Conservation (phyloP, 1,140 invertebrate genomes). For the Drosophila rufa region DNA sequence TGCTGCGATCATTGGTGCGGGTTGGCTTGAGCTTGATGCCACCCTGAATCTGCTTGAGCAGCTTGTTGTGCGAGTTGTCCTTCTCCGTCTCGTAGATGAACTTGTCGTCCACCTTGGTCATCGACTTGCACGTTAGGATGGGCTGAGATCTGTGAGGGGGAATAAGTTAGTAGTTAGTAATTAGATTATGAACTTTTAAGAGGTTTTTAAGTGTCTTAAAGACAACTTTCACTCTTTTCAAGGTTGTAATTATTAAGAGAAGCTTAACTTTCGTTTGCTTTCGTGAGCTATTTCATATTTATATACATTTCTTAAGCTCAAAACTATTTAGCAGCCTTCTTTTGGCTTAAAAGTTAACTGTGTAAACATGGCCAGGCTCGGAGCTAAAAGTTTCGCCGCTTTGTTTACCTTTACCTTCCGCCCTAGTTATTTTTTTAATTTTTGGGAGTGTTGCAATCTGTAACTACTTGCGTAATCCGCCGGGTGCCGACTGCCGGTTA, state of each 20-base stretch:
- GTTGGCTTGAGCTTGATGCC: slow-evolving; percentile 92
- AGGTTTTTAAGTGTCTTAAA: too few species aligned
- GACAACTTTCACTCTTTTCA: not conserved
- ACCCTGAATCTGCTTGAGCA: slow-evolving; percentile 93
- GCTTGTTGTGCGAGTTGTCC: slow-evolving; percentile 91
- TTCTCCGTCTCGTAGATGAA: slow-evolving; percentile 96
- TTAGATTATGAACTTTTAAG: not conserved
- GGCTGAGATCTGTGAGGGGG: slow-evolving; percentile 86
- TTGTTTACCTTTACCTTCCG: slow-evolving; percentile 10
- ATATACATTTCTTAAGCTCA: not conserved
- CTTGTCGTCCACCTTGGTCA: slow-evolving; percentile 90
- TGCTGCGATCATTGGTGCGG: slow-evolving; percentile 94
- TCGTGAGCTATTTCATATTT: not conserved
- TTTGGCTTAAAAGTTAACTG: slow-evolving; percentile 13
- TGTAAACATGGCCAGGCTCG: slow-evolving; percentile 1
- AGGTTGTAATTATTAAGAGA: not conserved
- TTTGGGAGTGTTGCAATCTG: slow-evolving; percentile 29
- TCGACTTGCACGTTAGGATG: slow-evolving; percentile 87
- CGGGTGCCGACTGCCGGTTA: slow-evolving; percentile 1
- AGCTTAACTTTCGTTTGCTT: not conserved
- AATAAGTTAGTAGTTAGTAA: not conserved
- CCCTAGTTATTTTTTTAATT: slow-evolving; percentile 26
- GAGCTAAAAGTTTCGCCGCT: slow-evolving; percentile 5
- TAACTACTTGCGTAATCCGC: slow-evolving; percentile 22
- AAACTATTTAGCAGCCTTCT: slow-evolving; percentile 13